Conservation (phyloP, 2,797 vertebrate species). For the Chiroxiphia lanceolata region DNA sequence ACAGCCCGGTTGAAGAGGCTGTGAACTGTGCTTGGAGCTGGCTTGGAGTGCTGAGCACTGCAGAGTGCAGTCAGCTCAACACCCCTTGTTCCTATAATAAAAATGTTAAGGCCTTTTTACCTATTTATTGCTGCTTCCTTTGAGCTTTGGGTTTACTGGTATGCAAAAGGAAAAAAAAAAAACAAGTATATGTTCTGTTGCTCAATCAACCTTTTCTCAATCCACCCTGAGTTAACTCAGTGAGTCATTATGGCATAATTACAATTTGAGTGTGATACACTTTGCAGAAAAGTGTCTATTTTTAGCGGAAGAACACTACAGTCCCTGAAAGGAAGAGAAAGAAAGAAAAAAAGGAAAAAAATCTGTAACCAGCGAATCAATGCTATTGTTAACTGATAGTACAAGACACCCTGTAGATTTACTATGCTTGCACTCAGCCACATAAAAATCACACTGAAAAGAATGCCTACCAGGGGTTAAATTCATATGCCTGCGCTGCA, state of each 20-base stretch:
- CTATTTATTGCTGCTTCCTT: conserved; percentile 12
- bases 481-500: conserved; percentile 85
- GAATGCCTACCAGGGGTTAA: conserved; percentile 88
- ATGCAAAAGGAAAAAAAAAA: background rate
- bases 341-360: background rate
- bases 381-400: conserved; percentile 65
- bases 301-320: conserved; percentile 56
- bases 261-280: conserved; percentile 34
- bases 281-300: conserved; percentile 67
- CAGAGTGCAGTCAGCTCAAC: background rate
- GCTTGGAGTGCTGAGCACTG: background rate
- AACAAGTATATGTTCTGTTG: background rate
- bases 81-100: background rate
- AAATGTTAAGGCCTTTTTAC: background rate
- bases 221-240: conserved; percentile 35
- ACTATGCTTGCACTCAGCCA: conserved; percentile 23
- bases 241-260: conserved; percentile 66
- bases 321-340: conserved; percentile 2
- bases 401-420: conserved; percentile 60
- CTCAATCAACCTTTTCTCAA: conserved; percentile 52
- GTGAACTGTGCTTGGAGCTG: background rate
- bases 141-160: conserved; percentile 38
- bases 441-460: conserved; percentile 51
- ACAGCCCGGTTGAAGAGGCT: background rate
- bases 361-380: conserved; percentile 54